These are phyloP conservation scores for Thunnus thynnus DNA, from an alignment of 2,113 vertebrate species.

Conservation along the genomic window DNA sequence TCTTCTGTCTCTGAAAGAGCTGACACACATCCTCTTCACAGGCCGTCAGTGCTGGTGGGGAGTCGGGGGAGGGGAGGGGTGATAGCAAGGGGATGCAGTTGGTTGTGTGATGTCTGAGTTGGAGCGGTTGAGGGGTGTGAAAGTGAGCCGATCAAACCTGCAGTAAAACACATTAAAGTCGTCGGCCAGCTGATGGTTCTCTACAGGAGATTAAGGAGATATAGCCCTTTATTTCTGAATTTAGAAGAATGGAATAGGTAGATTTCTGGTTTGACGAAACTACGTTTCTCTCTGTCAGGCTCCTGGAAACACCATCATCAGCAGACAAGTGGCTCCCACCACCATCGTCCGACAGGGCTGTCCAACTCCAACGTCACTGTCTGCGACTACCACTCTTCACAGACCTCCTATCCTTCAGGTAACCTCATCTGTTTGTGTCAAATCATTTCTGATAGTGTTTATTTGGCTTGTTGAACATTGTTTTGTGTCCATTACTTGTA, in stretches of 20 bases:
- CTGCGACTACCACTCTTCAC: slow-evolving; percentile 90
- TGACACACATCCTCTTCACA: too few species aligned
- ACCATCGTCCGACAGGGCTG: slow-evolving; percentile 93
- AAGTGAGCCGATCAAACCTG: too few species aligned
- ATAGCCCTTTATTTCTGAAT: background rate
- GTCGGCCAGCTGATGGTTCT: too few species aligned
- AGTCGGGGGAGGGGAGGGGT: too few species aligned
- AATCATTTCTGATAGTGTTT: background rate
- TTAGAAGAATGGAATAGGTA: background rate
- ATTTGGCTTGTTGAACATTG: background rate
- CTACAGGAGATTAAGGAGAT: too few species aligned
- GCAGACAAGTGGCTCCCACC: slow-evolving; percentile 91
- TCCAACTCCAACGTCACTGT: slow-evolving; percentile 88
- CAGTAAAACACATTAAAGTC: too few species aligned
- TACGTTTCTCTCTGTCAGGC: slow-evolving; percentile 79
- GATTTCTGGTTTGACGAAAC: background rate
- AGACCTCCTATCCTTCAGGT: slow-evolving; percentile 93
- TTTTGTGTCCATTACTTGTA: background rate
- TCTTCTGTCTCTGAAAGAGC: too few species aligned
- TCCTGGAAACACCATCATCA: slow-evolving; percentile 90
- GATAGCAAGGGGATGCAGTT: too few species aligned
- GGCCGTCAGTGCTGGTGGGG: too few species aligned
- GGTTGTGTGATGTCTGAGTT: too few species aligned
- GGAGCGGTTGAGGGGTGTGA: too few species aligned
- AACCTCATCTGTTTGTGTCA: background rate